These are phyloP conservation scores for Biston betularia DNA, from an alignment of 2,888 invertebrate genomes.

Conservation along the genomic window DNA sequence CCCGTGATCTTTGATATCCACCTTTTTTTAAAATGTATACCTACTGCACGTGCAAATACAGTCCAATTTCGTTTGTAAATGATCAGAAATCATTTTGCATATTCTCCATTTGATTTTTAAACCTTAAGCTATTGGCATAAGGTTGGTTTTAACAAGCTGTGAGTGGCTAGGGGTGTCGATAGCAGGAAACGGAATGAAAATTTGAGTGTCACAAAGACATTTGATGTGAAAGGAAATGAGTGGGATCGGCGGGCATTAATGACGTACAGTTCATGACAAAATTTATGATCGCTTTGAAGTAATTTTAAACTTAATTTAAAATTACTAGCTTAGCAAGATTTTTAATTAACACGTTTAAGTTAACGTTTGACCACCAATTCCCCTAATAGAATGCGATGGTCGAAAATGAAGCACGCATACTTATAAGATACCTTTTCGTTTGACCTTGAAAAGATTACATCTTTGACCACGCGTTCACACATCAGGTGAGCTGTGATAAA, in stretches of 20 bases:
- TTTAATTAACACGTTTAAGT: too few species aligned
- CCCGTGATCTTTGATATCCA: neutral
- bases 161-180: slow-evolving; percentile 20
- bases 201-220: slow-evolving; percentile 34
- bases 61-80: neutral
- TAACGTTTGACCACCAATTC: too few species aligned
- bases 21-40: neutral
- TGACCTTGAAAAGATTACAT: too few species aligned
- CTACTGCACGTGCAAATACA: neutral
- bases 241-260: slow-evolving; percentile 23
- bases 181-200: slow-evolving; percentile 23
- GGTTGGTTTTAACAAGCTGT: slow-evolving; percentile 2
- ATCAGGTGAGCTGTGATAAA: too few species aligned
- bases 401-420: too few species aligned
- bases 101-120: neutral
- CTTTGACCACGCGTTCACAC: too few species aligned
- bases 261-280: slow-evolving; percentile 7
- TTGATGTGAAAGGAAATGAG: slow-evolving; percentile 28
- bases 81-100: neutral
- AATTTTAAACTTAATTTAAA: too few species aligned
- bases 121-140: neutral
- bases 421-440: too few species aligned
- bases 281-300: neutral
- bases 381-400: too few species aligned
- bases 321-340: too few species aligned